Base-by-base conservation (phyloP, 1,140 invertebrate species). In the Scaptomyza montana region DNA sequence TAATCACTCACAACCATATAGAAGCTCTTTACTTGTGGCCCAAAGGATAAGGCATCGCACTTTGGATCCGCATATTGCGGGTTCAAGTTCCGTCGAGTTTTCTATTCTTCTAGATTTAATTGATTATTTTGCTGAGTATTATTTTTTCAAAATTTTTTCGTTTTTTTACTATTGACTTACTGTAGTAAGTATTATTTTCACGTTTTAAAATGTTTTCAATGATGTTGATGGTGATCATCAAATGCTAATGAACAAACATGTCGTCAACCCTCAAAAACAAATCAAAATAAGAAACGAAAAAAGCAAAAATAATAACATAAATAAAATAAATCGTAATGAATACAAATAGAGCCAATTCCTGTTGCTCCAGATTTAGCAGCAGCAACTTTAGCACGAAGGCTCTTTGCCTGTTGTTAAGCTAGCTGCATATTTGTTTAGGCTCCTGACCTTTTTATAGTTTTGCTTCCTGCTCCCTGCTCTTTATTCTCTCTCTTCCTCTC, bases 351-450 rank as follows among this genome's bases (percentile, higher is more conserved):
- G 69, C 53, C 74, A 74, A 70, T 80, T 84, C 64, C 73, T 73
- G 76, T 79, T 71, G 75, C 65, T 41, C 12, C 12, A 33, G 16
- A 12, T 51, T 21, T 46, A 12, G 25, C 10, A 19, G 25, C 41
- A 64, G 30, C 7, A 33, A 33, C 30, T 33, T 33, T 33, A 33
- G 30, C 30, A 33, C 30, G 30, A 33, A 33, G 30, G 5, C 30
- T 33, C 66, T 59, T 51, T 45, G 41, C 2, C 36, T 21, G 53
- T 28, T 56, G 60, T 69, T 78, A 80, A 73, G 68, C 46, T 73
- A 45, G n/a, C 63, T 77, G 60, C 68, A 81, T 82, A 77, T 82
- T 82, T 82, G 80, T 55, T 84, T 76, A 82, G 80, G 80, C 65
- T 65, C 54, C 59, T 36, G 30, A 9, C 47, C 61, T 71, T 45